These are phyloP conservation scores for Micropterix aruncella DNA, from an alignment of 2,888 invertebrate genomes.

Conservation along the genomic window DNA sequence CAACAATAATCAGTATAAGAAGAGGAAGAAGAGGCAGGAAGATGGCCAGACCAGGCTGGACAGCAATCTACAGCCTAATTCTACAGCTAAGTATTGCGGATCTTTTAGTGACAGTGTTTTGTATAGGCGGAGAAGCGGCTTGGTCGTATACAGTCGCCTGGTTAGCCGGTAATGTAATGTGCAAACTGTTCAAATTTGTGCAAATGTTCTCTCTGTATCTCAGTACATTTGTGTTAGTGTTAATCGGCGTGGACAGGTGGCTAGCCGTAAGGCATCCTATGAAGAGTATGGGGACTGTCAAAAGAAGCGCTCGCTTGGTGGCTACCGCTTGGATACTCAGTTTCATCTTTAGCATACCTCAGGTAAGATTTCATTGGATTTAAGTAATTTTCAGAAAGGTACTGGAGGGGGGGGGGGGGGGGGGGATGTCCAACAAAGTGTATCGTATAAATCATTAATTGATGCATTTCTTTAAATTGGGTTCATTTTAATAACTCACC, in stretches of 20 bases:
- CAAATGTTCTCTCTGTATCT: constrained; percentile 74
- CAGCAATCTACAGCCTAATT: constrained; percentile 62
- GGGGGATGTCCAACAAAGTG: too few species aligned
- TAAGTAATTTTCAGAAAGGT: constrained; percentile 1
- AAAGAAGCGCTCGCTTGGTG: constrained; percentile 53
- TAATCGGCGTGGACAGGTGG: constrained; percentile 73
- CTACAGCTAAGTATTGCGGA: constrained; percentile 74
- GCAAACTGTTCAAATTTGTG: constrained; percentile 67
- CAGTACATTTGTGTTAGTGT: constrained; percentile 68
- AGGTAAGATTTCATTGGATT: constrained; percentile 41
- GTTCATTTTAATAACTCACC: background rate
- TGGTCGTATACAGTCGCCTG: constrained; percentile 74
- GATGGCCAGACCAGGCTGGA: constrained; percentile 46
- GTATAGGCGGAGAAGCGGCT: constrained; percentile 65
- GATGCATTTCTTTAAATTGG: background rate
- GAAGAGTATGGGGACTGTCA: constrained; percentile 50
- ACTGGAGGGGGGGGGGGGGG: too few species aligned
- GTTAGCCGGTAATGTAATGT: constrained; percentile 61
- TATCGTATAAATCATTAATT: too few species aligned
- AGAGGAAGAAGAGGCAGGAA: constrained; percentile 43
- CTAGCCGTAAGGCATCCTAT: constrained; percentile 70
- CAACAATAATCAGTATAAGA: constrained; percentile 63
- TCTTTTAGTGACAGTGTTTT: constrained; percentile 66
- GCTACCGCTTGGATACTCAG: constrained; percentile 59
- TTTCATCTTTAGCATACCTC: constrained; percentile 61